These are phyloP conservation scores for Agrotis exclamationis DNA, from an alignment of 2,888 invertebrate genomes.

Conservation along the genomic window DNA sequence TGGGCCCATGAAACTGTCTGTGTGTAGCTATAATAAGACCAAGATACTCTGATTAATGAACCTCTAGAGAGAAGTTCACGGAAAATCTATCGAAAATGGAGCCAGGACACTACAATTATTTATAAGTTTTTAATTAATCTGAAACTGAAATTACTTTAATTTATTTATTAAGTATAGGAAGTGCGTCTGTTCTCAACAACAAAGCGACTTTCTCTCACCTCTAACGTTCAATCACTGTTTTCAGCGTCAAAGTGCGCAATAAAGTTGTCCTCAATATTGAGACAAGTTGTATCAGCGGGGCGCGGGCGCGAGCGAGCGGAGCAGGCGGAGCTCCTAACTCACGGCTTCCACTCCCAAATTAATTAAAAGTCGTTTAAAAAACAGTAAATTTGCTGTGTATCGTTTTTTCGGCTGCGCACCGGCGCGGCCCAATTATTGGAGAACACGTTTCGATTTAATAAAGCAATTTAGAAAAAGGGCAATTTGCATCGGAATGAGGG, in stretches of 20 bases:
- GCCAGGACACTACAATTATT: conserved; percentile 9
- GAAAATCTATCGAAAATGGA: background rate
- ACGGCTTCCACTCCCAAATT: conserved; percentile 67
- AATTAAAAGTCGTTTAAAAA: conserved; percentile 79
- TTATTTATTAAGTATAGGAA: conserved; percentile 20
- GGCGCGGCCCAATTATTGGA: conserved; percentile 80
- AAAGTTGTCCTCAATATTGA: conserved; percentile 51
- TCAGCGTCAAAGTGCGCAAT: conserved; percentile 48
- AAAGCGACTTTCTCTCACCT: conserved; percentile 15
- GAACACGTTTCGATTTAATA: conserved; percentile 89
- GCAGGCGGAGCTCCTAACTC: conserved; percentile 63
- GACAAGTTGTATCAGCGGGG: conserved; percentile 51
- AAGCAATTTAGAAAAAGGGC: conserved; percentile 88
- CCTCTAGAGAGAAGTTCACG: background rate
- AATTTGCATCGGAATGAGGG: conserved; percentile 86
- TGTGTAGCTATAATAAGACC: background rate
- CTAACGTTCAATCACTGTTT: conserved; percentile 40
- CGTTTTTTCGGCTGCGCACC: conserved; percentile 64
- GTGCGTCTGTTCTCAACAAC: conserved; percentile 1
- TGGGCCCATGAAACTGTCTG: background rate
- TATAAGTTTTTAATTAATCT: too few species aligned
- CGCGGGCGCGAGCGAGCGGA: conserved; percentile 33
- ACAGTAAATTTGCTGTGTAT: conserved; percentile 73
- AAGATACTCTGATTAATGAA: background rate
- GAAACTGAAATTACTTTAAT: too few species aligned